Percentiles rank a stretch among this genome's conserved stretches.
Conservation (phyloP, 1,140 invertebrate species). For the Pseudomyrmex flavicornis region DNA sequence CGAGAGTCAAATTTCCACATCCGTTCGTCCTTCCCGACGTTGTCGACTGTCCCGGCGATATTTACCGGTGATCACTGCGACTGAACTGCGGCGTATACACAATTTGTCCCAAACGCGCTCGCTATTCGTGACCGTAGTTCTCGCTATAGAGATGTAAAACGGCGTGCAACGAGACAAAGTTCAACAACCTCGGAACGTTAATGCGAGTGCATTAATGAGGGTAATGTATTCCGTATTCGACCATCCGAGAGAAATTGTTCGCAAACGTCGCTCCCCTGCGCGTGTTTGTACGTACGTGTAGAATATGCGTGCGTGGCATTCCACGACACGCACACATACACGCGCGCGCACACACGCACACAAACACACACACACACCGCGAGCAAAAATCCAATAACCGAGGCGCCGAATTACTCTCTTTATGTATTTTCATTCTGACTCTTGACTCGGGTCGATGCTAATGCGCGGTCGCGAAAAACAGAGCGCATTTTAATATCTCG, state of each 20-base stretch:
- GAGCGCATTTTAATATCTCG: background rate
- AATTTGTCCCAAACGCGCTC: background rate
- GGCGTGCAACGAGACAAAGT: background rate
- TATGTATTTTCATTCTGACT: conserved; percentile 21
- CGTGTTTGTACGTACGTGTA: background rate
- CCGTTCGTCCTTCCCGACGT: background rate
- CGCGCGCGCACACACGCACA: background rate
- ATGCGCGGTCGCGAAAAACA: background rate
- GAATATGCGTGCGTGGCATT: background rate
- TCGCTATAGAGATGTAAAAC: conserved; percentile 17
- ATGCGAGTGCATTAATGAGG: conserved; percentile 38
- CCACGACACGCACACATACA: background rate
- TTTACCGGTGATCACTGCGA: background rate
- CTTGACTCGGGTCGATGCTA: conserved; percentile 18
- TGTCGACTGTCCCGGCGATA: background rate
- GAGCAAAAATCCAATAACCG: conserved; percentile 22
- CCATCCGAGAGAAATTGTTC: conserved; percentile 23
- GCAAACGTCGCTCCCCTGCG: background rate
- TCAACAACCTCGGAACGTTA: conserved; percentile 17
- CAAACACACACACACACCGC: background rate
- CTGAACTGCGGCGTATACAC: background rate
- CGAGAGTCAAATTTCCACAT: conserved; percentile 12
- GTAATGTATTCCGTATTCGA: conserved; percentile 40
- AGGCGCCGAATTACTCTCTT: conserved; percentile 7
- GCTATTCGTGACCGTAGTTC: background rate